Conservation (phyloP, 2,113 vertebrate species). For the Microcebus murinus region DNA sequence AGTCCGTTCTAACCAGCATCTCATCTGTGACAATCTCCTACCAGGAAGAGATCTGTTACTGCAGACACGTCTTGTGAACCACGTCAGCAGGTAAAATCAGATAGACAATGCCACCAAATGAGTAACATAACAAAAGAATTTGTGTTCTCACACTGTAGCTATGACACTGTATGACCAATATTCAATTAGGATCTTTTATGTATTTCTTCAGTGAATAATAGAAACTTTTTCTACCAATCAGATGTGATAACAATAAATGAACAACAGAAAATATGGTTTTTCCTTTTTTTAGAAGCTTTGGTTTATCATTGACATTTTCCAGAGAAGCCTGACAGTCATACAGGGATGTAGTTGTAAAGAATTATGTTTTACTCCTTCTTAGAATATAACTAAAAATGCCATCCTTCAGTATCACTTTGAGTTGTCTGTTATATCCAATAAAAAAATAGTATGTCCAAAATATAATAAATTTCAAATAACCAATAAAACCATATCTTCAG, state of each 20-base stretch:
- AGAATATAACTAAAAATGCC: neutral
- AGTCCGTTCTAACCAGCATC: constrained; percentile 96
- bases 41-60: constrained; percentile 95
- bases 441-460: neutral
- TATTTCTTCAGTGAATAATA: neutral
- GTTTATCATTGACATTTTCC: neutral
- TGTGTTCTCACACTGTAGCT: rapidly evolving
- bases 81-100: constrained; percentile 93
- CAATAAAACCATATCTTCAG: neutral
- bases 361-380: neutral
- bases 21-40: constrained; percentile 98
- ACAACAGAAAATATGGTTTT: neutral
- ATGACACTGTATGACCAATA: rapidly evolving
- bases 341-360: neutral
- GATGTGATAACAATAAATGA: neutral
- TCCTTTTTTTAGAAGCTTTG: neutral
- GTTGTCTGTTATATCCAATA: neutral
- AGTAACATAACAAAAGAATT: too few species aligned
- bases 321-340: neutral
- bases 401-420: neutral
- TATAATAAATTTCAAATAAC: neutral
- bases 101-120: rapidly evolving
- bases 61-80: constrained; percentile 95
- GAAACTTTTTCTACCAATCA: neutral
- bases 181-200: neutral